Percentiles rank a stretch among this genome's conserved stretches.
Evolutionary conservation across 2,113 vertebrate genomes (phyloP).

Genomic region (Numenius arquata): DNA sequence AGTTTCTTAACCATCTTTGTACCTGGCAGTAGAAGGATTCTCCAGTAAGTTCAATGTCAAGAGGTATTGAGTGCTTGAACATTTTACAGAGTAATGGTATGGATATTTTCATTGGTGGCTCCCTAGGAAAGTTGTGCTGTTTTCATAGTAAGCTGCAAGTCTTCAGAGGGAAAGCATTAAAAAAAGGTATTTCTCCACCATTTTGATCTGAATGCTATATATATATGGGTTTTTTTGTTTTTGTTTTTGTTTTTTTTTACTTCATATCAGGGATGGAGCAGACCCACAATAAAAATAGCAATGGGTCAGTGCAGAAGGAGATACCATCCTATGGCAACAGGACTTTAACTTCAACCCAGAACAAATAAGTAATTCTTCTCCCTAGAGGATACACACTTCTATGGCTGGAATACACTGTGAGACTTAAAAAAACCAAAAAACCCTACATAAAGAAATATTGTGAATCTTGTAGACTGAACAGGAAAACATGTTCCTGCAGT

Average conservation of each 20-base stretch:
- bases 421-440: background rate
- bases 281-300: background rate
- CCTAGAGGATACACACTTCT: background rate
- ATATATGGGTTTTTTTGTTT: no score
- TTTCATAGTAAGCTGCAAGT: background rate
- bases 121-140: background rate
- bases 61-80: fast-evolving
- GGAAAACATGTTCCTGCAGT: background rate
- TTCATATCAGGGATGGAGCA: background rate
- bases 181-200: background rate
- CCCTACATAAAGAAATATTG: background rate
- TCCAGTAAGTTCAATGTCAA: background rate
- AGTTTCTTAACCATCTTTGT: background rate
- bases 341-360: background rate
- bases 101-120: background rate
- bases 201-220: background rate
- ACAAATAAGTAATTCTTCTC: background rate
- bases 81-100: background rate
- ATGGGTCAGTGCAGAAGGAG: background rate
- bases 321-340: background rate
- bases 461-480: background rate
- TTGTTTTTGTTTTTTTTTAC: background rate
- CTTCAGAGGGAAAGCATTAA: background rate
- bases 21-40: background rate
- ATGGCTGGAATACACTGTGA: background rate